Evolutionary conservation across 2,113 vertebrate genomes (phyloP), one percentile per base, ranked within the genome.

Genomic region (Lepisosteus osseus): DNA sequence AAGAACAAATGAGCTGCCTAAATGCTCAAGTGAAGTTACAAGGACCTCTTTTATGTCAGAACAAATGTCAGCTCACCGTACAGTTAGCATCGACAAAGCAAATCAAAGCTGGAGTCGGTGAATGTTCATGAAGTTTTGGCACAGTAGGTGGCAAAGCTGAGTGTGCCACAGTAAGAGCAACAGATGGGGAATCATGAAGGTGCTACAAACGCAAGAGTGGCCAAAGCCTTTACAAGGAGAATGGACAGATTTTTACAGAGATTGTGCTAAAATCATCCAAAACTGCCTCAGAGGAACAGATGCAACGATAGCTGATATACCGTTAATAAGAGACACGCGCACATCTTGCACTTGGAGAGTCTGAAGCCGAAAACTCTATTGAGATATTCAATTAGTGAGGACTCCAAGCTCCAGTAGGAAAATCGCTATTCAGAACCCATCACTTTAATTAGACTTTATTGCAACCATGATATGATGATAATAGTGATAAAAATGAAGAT

Each of bases 241-340:
- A 66, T 54, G 72, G 87, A 79, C 89, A 90, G 90, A 88, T 83
- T 90, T 86, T 89, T 83, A 88, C 83, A 86, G 82, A 84, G 78
- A 84, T 76, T 89, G 91, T 81, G 84, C 86, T 86, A 85, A 89
- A 88, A 71, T 69, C 77, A 83, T 74, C 72, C 84, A 78, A 84
- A 78, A 72, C 7, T 84, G 70, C 74, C 65, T 61, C 64, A 51
- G 40, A 66, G 65, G 74, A 85, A 77, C 86, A 91, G 86, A 88
- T 89, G 86, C 78, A 72, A 82, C 76, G n/a, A 65, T 47, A 57
- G 8, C 57, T 42, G 59, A 69, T 63, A 72, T 71, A 54, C 54
- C 42, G 64, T 77, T 81, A 79, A 81, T 81, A 67, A 78, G 74
- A 68, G 77, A 62, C 79, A 80, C 77, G 76, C 74, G 74, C 76